These are phyloP conservation scores for Helicoverpa armigera DNA, from an alignment of 1,140 invertebrate species.

Conservation along the genomic window DNA sequence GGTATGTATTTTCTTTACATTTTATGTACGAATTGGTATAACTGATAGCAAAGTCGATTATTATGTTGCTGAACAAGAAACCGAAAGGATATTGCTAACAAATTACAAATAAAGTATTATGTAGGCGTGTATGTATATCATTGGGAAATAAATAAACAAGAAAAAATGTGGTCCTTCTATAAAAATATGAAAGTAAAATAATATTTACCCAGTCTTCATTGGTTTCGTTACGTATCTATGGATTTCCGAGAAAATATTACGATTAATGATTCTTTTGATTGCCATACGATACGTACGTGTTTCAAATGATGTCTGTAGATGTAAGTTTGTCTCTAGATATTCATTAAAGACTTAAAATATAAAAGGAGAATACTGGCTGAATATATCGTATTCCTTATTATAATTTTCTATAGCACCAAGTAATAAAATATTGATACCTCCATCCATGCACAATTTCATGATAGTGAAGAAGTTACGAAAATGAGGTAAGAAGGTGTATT, in stretches of 20 bases:
- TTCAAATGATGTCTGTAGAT: neutral
- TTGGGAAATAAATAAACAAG: too few species aligned
- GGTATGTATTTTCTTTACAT: too few species aligned
- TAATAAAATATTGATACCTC: neutral
- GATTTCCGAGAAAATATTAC: neutral
- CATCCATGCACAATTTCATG: too few species aligned
- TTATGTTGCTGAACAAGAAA: too few species aligned
- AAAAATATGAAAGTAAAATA: neutral
- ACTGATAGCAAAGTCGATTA: too few species aligned
- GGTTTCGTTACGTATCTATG: slow-evolving; percentile 2
- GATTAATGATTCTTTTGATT: slow-evolving; percentile 11
- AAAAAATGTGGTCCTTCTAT: neutral
- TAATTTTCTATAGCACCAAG: neutral
- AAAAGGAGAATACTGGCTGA: neutral
- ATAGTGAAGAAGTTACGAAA: too few species aligned
- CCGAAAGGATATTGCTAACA: too few species aligned
- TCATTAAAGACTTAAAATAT: neutral
- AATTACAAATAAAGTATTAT: too few species aligned
- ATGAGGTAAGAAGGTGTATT: too few species aligned
- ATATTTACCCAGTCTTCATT: neutral
- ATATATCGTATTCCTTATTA: neutral
- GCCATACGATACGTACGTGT: neutral
- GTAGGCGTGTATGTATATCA: too few species aligned
- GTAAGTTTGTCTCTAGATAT: neutral
- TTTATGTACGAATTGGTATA: too few species aligned